Evolutionary conservation across 1,140 invertebrate genomes (phyloP), one percentile per base, ranked within the genome.

Genomic region (Brachionus plicatilis): DNA sequence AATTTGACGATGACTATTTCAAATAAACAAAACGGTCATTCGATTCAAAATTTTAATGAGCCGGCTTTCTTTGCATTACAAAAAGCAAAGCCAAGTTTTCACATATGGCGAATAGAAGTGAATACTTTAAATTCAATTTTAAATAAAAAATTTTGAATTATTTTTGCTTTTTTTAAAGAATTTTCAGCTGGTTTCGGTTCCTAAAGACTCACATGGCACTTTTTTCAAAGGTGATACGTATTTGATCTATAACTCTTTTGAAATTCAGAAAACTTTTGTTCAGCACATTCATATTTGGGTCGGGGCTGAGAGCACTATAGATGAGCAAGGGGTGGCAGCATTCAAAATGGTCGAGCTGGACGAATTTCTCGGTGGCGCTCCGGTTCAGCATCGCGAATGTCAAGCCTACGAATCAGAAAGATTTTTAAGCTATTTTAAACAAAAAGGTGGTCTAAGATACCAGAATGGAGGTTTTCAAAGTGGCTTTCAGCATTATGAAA

Each of bases 281-380:
- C 43, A 76, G 29, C 72, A 96, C 89, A 93, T 97, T 83, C 95
- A 97, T 88, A 95, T 96, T 87, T 97, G 95, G 95, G 91, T 96
- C 41, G 95, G 95, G 29, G 91, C 91, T 20, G 90, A 92, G 29
- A 80, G 78, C 24, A 33, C 50, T 4, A 85, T 93, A 88, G 95
- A 96, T 91, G 95, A 96, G 89, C 92, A 93, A 7, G 94, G 94
- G 20, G 92, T 94, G 27, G 94, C 94, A 2, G 95, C 95, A 14
- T 94, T 95, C 83, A 91, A 94, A 86, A 92, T 94, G 3, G 94
- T 96, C 0, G 94, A 94, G 84, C 88, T 96, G 76, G 95, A 96
- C 87, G 94, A 96, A 86, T 91, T 92, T 65, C 91, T 95, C 5
- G 93, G 94, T 9, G 95, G 95, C 1, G 92, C 91, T 12, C 94